Evolutionary conservation across 2,113 vertebrate genomes (phyloP).

Genomic region (Muntiacus reevesi): DNA sequence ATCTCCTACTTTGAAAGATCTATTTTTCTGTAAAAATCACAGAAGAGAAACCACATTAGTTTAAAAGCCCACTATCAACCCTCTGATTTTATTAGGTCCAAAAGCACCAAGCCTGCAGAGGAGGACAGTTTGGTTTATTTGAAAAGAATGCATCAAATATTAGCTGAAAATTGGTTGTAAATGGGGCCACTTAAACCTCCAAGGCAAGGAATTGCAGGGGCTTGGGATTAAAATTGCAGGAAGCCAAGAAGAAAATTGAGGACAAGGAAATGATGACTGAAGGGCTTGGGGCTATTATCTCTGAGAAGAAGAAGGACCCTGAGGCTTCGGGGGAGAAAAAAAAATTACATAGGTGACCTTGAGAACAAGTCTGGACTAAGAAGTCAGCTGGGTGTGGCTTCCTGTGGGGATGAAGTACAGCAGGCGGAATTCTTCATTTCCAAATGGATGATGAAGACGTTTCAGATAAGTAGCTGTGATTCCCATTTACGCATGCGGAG

Average conservation of each 20-base stretch:
- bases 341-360: slow-evolving; percentile 72
- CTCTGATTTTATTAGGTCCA: slow-evolving; percentile 73
- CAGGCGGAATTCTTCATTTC: slow-evolving; percentile 24
- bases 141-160: slow-evolving; percentile 73
- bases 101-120: slow-evolving; percentile 62
- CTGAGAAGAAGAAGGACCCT: slow-evolving; percentile 53
- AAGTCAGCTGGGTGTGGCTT: slow-evolving; percentile 40
- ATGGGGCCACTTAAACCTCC: slow-evolving; percentile 67
- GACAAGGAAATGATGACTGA: slow-evolving; percentile 72
- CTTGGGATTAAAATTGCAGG: slow-evolving; percentile 76
- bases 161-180: slow-evolving; percentile 74
- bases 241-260: slow-evolving; percentile 78
- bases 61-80: slow-evolving; percentile 67
- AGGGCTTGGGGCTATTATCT: slow-evolving; percentile 66
- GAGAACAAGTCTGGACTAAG: slow-evolving; percentile 33
- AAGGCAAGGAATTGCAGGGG: slow-evolving; percentile 23
- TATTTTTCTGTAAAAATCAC: slow-evolving; percentile 68
- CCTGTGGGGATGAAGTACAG: neutral
- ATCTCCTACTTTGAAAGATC: slow-evolving; percentile 73
- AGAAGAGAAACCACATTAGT: slow-evolving; percentile 50
- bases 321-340: slow-evolving; percentile 27
- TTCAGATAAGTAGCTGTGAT: slow-evolving; percentile 44
- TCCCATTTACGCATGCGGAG: neutral
- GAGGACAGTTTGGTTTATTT: slow-evolving; percentile 69
- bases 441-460: slow-evolving; percentile 28